Evolutionary conservation across 2,888 invertebrate genomes (phyloP).

Genomic region (Lycocerus yunnanus): DNA sequence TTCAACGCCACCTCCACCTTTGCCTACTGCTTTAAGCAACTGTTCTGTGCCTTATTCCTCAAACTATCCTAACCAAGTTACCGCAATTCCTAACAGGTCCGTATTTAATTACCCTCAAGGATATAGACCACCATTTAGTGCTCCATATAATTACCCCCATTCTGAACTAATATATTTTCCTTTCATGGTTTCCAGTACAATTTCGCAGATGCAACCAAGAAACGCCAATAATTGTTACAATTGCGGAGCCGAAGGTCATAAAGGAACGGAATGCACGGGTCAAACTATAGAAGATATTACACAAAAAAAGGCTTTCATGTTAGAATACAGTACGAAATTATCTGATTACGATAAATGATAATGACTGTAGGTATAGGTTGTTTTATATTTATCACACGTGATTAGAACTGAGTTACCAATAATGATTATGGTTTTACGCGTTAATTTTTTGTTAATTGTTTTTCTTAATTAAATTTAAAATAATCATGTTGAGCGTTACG

Average conservation of each 20-base stretch:
- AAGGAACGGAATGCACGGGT: slow-evolving; percentile 86
- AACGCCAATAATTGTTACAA: slow-evolving; percentile 79
- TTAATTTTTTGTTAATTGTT: neutral
- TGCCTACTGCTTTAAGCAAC: slow-evolving; percentile 53
- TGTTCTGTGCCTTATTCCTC: slow-evolving; percentile 60
- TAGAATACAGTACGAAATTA: slow-evolving; percentile 61
- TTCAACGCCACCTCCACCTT: slow-evolving; percentile 57
- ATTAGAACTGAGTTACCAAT: slow-evolving; percentile 41
- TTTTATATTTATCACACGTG: slow-evolving; percentile 26
- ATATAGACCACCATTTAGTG: slow-evolving; percentile 51
- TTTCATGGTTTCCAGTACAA: slow-evolving; percentile 55
- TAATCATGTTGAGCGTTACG: neutral
- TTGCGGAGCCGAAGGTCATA: slow-evolving; percentile 85
- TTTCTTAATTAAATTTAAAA: neutral
- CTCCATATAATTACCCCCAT: slow-evolving; percentile 57
- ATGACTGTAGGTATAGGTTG: slow-evolving; percentile 26
- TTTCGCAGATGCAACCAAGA: slow-evolving; percentile 63
- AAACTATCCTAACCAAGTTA: slow-evolving; percentile 52
- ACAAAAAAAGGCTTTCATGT: slow-evolving; percentile 69
- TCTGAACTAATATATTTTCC: slow-evolving; percentile 57
- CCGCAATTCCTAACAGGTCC: slow-evolving; percentile 43
- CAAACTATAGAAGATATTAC: slow-evolving; percentile 93
- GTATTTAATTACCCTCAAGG: slow-evolving; percentile 50
- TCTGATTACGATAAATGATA: slow-evolving; percentile 42
- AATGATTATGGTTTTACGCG: neutral